Evolutionary conservation across 2,888 invertebrate genomes (phyloP), one percentile per base, ranked within the genome.

Genomic region (Loripinus fragilis): DNA sequence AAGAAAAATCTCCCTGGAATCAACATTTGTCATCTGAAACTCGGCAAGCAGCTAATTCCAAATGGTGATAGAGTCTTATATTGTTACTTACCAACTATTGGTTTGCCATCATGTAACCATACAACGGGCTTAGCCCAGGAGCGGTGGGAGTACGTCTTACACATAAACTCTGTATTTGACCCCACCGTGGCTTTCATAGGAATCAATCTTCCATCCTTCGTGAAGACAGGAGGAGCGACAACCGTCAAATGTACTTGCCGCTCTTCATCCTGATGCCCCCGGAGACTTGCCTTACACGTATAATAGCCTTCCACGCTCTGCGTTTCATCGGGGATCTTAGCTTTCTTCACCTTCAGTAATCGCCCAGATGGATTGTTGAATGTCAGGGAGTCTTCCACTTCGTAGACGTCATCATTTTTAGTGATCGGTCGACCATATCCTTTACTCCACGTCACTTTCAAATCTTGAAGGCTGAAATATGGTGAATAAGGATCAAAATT

Each of bases 51-150:
- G n/a, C n/a, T n/a, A n/a, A n/a, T n/a, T n/a, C n/a, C n/a, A n/a
- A n/a, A n/a, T n/a, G n/a, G n/a, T n/a, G n/a, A n/a, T n/a, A n/a
- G n/a, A n/a, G n/a, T n/a, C n/a, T n/a, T n/a, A n/a, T n/a, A n/a
- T n/a, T 38, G 12, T 8, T 38, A 17, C 52, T 60, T 41, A 72
- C 72, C 72, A 12, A 65, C 65, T 0, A 72, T 42, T 1, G 73
- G 73, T 20, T 52, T 23, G 5, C 67, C 52, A 25, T 74, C 67
- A n/a, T 50, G n/a, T n/a, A 74, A 25, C 73, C 73, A 74, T 8
- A 67, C 67, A 12, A 66, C 66, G 1, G 73, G 73, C 35, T 66
- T 48, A 17, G 28, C 38, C n/a, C 66, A 41, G 17, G 73, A 67
- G 7, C 50, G 33, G 12, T 74, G 73, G 2, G 73, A 74, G n/a